Conservation (phyloP, 2,113 vertebrate species). For the Dryoscopus gambensis region DNA sequence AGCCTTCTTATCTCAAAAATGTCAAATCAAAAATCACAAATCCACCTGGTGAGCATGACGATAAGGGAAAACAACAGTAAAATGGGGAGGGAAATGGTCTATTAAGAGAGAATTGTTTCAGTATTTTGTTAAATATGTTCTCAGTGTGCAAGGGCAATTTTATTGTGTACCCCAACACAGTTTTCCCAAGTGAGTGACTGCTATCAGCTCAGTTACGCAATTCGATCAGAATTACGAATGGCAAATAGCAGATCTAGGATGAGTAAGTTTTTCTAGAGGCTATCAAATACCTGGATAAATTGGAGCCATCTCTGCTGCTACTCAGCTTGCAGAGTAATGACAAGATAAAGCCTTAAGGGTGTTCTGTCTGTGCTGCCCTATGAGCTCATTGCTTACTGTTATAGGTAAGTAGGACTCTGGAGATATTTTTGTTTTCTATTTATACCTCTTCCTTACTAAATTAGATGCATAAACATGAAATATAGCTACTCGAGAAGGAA, state of each 20-base stretch:
- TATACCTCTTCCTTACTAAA: neutral
- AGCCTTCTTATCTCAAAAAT: neutral
- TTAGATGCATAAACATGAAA: neutral
- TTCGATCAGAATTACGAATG: neutral
- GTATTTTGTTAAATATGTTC: neutral
- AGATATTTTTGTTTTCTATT: neutral
- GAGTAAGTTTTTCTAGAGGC: neutral
- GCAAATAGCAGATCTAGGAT: neutral
- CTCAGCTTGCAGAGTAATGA: neutral
- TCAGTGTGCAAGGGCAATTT: neutral
- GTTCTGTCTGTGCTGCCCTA: neutral
- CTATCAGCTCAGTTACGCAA: neutral
- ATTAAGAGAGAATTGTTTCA: neutral
- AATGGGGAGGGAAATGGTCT: neutral
- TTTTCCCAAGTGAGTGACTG: neutral
- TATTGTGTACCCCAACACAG: neutral
- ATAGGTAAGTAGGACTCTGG: neutral
- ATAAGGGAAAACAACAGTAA: neutral
- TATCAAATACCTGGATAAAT: neutral
- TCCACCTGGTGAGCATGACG: neutral
- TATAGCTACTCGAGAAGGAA: neutral
- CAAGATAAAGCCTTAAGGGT: neutral
- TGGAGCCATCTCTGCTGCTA: neutral
- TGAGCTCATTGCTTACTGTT: neutral
- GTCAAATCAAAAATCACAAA: neutral